These are phyloP conservation scores for Trichogramma pretiosum DNA, from an alignment of 1,140 invertebrate genomes.

Conservation along the genomic window DNA sequence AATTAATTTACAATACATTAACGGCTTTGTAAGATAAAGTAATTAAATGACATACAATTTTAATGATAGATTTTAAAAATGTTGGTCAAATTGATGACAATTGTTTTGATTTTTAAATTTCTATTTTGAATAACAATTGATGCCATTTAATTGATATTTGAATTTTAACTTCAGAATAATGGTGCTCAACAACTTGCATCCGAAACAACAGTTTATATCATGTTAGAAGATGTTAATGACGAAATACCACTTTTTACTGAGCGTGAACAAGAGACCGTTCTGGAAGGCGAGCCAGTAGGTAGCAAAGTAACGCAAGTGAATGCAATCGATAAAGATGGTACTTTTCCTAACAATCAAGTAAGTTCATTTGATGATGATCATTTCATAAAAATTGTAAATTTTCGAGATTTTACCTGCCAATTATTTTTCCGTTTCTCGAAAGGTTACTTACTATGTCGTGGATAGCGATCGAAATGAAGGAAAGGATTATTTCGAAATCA, in stretches of 20 bases:
- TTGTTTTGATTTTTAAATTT: too few species aligned
- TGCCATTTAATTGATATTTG: too few species aligned
- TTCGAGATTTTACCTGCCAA: neutral
- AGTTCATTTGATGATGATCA: slow-evolving; percentile 16
- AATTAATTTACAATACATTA: too few species aligned
- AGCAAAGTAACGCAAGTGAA: slow-evolving; percentile 93
- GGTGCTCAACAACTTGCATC: slow-evolving; percentile 89
- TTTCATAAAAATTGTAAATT: neutral
- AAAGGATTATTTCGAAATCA: slow-evolving; percentile 91
- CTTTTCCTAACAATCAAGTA: slow-evolving; percentile 88
- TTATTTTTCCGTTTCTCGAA: neutral
- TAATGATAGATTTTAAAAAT: too few species aligned
- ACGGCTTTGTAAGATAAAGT: too few species aligned
- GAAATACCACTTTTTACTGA: slow-evolving; percentile 93
- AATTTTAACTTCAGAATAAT: slow-evolving; percentile 66
- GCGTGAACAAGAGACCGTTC: slow-evolving; percentile 86
- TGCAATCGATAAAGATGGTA: slow-evolving; percentile 93
- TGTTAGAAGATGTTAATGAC: slow-evolving; percentile 92
- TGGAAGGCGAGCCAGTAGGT: slow-evolving; percentile 87
- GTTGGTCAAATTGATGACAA: too few species aligned
- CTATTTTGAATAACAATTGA: too few species aligned
- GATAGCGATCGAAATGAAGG: slow-evolving; percentile 83
- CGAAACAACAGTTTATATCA: slow-evolving; percentile 87
- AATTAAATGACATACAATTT: too few species aligned
- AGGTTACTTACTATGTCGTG: slow-evolving; percentile 84